phyloP scores from a whole-genome alignment of 1,140 invertebrate species.

The Piezodorus guildinii region DNA sequence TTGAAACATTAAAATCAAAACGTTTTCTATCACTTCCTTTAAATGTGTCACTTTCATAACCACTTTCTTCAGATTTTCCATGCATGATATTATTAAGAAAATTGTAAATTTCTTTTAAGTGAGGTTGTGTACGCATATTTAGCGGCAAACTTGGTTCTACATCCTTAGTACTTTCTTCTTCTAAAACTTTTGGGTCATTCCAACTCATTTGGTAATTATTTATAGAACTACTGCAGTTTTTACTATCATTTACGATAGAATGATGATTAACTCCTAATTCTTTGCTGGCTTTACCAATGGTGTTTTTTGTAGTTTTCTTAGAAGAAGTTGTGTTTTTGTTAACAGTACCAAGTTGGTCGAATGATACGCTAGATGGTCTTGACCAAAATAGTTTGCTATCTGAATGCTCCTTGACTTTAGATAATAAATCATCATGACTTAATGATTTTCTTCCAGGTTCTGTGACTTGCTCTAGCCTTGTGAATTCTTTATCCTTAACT shows the following conservation, averaged over 20 bases:
- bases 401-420: conserved; percentile 5
- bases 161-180: not conserved
- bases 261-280: not conserved
- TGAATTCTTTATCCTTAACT: not conserved
- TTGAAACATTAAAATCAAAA: no score
- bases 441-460: conserved; percentile 24
- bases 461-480: not conserved
- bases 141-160: not conserved
- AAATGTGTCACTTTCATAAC: conserved; percentile 48
- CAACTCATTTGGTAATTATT: not conserved
- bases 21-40: not conserved
- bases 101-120: conserved; percentile 34
- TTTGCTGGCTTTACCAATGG: not conserved
- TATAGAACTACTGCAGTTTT: not conserved
- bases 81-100: conserved; percentile 37
- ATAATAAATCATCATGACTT: conserved; percentile 30
- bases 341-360: not conserved
- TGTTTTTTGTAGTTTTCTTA: not conserved
- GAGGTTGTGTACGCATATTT: conserved; percentile 21
- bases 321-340: not conserved
- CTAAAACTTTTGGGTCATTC: not conserved
- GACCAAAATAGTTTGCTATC: not conserved
- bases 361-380: conserved; percentile 6
- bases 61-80: conserved; percentile 46
- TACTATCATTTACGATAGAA: not conserved